phyloP scores from a whole-genome alignment of 2,888 invertebrate genomes.

The Sarcophaga subvicina region DNA sequence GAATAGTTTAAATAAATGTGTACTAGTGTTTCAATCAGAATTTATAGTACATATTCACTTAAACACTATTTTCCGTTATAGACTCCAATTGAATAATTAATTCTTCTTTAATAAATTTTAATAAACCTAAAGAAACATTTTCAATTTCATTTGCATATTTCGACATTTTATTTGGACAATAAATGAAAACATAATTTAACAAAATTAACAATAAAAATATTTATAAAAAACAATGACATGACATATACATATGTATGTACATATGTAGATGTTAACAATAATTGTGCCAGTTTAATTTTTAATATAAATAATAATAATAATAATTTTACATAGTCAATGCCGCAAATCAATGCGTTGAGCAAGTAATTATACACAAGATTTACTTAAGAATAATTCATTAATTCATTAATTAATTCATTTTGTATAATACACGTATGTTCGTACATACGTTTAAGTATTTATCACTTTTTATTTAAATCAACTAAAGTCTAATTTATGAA shows the following conservation, averaged over 20 bases:
- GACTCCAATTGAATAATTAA: too few relatives aligned
- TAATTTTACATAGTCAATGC: not conserved
- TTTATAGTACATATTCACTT: too few relatives aligned
- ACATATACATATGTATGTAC: conserved; percentile 29
- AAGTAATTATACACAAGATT: conserved; percentile 35
- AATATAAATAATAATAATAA: not conserved
- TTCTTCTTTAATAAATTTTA: too few relatives aligned
- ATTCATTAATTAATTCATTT: not conserved
- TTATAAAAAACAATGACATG: conserved; percentile 35
- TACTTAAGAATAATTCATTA: conserved; percentile 23
- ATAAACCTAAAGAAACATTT: not conserved
- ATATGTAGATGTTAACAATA: conserved; percentile 4
- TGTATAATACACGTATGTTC: conserved; percentile 27
- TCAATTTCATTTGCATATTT: conserved; percentile 25
- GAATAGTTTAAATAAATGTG: too few relatives aligned
- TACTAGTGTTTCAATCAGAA: too few relatives aligned
- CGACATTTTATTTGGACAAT: conserved; percentile 36
- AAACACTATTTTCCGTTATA: too few relatives aligned
- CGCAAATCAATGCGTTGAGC: conserved; percentile 1
- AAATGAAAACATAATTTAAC: conserved; percentile 21
- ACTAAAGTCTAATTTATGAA: not conserved
- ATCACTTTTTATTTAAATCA: not conserved
- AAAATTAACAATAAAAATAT: conserved; percentile 44
- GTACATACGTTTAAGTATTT: conserved; percentile 5
- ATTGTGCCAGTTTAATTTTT: not conserved